phyloP scores from a whole-genome alignment of 2,888 invertebrate genomes.

The Odontothrips loti region DNA sequence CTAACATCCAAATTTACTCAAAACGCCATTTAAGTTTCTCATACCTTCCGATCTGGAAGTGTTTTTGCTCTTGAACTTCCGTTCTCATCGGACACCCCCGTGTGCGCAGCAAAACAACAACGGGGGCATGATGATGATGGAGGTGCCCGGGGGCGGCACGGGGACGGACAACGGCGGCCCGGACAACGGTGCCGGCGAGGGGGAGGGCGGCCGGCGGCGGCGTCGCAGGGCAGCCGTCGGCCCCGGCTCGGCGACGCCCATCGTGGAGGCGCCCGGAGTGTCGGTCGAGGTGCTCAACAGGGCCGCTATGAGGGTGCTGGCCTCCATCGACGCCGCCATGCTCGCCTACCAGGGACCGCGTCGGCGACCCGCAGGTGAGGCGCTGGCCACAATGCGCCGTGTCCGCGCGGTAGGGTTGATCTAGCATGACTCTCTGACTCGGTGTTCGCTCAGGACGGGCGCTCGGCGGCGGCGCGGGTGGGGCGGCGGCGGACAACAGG shows the following conservation, averaged over 20 bases:
- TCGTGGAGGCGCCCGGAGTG: constrained; percentile 67
- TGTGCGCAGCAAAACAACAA: neutral
- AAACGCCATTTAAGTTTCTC: too few relatives aligned
- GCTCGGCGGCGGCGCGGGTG: neutral
- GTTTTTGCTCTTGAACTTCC: too few relatives aligned
- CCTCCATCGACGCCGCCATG: constrained; percentile 24
- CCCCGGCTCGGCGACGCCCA: constrained; percentile 66
- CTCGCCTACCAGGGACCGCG: neutral
- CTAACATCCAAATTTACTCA: too few relatives aligned
- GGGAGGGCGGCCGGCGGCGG: constrained; percentile 62
- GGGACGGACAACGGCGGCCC: neutral
- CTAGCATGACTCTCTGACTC: too few relatives aligned
- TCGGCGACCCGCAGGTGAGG: neutral
- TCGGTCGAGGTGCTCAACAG: constrained; percentile 60
- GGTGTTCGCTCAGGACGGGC: neutral
- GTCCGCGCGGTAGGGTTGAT: too few relatives aligned
- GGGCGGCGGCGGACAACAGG: neutral
- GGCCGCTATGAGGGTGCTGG: neutral
- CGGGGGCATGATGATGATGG: constrained; percentile 8
- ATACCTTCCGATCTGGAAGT: too few relatives aligned
- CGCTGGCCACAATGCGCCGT: neutral
- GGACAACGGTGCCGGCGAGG: constrained; percentile 45
- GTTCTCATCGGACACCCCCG: neutral
- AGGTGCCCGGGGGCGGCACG: constrained; percentile 19
- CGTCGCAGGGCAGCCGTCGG: constrained; percentile 67